These are phyloP conservation scores for Bombus sibiricus DNA, from an alignment of 1,140 invertebrate genomes.

Conservation along the genomic window DNA sequence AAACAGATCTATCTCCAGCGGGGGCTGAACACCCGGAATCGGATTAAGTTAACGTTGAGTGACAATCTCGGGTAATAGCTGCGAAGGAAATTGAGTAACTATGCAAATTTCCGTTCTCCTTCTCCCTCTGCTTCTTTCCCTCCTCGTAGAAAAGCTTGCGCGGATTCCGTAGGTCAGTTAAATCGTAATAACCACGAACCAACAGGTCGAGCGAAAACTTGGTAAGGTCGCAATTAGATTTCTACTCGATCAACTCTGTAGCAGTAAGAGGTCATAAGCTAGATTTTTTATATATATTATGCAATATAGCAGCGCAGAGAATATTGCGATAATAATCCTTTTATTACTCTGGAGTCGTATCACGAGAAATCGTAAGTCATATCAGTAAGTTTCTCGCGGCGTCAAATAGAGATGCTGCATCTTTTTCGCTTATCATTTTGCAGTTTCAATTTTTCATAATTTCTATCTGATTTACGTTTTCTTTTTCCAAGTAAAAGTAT, in stretches of 20 bases:
- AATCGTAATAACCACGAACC: slow-evolving; percentile 10
- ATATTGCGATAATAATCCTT: not conserved
- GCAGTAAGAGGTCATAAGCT: no score
- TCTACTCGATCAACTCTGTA: not conserved
- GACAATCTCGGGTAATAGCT: slow-evolving; percentile 47
- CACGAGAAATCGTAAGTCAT: not conserved
- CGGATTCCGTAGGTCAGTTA: slow-evolving; percentile 2
- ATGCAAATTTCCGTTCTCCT: slow-evolving; percentile 36
- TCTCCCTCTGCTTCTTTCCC: not conserved
- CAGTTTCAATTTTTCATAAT: not conserved
- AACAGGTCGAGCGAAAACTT: not conserved
- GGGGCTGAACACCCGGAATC: slow-evolving; percentile 18
- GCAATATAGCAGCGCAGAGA: not conserved
- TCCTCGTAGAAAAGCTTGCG: not conserved
- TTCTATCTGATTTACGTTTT: not conserved
- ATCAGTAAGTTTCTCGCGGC: not conserved
- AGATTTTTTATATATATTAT: not conserved
- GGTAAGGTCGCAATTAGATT: not conserved
- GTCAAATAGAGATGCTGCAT: not conserved
- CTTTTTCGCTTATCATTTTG: not conserved
- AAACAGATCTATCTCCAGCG: not conserved
- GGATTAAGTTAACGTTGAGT: slow-evolving; percentile 38
- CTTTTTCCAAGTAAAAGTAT: not conserved
- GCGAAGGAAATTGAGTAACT: slow-evolving; percentile 38
- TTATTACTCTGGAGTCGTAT: not conserved